Evolutionary conservation across 1,140 invertebrate genomes (phyloP), one percentile per base, ranked within the genome.

Genomic region (Brachionus manjavacas): DNA sequence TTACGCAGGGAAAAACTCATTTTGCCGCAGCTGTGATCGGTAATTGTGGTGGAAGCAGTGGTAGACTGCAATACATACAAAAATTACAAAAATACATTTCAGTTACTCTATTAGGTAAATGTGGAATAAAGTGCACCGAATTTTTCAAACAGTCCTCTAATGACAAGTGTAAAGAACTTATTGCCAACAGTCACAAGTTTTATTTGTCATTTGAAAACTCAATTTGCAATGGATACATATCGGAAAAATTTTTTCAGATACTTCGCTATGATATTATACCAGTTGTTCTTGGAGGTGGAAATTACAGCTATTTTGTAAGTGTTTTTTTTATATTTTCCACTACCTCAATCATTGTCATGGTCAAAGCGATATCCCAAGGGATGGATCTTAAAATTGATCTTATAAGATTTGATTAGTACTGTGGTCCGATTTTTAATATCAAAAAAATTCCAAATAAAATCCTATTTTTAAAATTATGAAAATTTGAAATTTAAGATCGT

Each of bases 191-290:
- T 14, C 39, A 72, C 31, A 46, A 84, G 28, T 85, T 85, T 68
- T 85, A 85, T 83, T 72, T 85, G 3, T 31, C 78, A 7, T 85
- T 85, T 23, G 85, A 85, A 84, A 85, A 85, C 74, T 35, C 60
- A 3, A 23, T 85, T 4, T 85, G 85, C 83, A 39, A 72, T 12
- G 84, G 78, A 83, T 85, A 85, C 49, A 52, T 85, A n/a, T 85
- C 85, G 28, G 85, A 85, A 41, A 85, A 85, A 55, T 83, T 85
- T 52, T 85, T 83, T 68, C n/a, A 64, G 20, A 16, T 49, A 4
- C 16, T 85, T 11, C 20, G 35, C 16, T 35, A 60, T 60, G 20
- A 35, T 41, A 35, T 85, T 2, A 84, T 85, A 16, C 85, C 85
- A 12, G 70, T 85, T 4, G 84, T 85, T 25, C 66, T 72, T 72